Evolutionary conservation across 2,797 vertebrate genomes (phyloP), one percentile per base, ranked within the genome.

Genomic region (Parotocinclus haroldoi): DNA sequence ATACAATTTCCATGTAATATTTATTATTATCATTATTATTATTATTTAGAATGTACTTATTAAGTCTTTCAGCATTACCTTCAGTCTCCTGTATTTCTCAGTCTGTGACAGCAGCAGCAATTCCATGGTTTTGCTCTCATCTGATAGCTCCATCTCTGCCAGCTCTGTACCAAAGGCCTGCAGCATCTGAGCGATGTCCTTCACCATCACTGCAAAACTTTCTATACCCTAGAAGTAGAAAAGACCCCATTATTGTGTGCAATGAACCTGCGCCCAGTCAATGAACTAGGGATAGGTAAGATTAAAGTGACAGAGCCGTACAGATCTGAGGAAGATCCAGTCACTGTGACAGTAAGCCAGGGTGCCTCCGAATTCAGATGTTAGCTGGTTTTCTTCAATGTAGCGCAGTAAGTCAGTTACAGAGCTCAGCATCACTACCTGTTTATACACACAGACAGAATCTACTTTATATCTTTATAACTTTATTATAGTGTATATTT

Each of bases 361-460:
- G 39, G 94, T 95, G 77, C 96, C 96, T 77, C 96, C 96, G 14
- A 98, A 97, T 85, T 99, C 96, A 0, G 94, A 92, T 14, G 96
- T 98, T 75, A 99, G 82, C 60, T 99, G 96, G 79, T 94, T 95
- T 78, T 96, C 95, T 56, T 96, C 92, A n/a, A 98, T 95, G 85
- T 98, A 98, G 0, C 78, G 89, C 84, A 97, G 89, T 72, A 99
- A 85, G 82, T 98, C 96, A 4, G 95, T 98, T 79, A 97, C 94
- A 0, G 96, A 99, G 85, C 93, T 98, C 85, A 99, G 91, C 96
- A 98, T 97, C 80, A 99, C 94, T 81, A 98, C 95, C 96, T 98
- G 78, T 75, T 73, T 7, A 60, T 9, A 65, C 6, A 62, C 52
- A 52, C 11, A 71, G 12, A 27, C 27, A 27, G 27, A 27, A n/a